Evolutionary conservation across 2,113 vertebrate species (phyloP).

Genomic region (Melanocharis versteri): DNA sequence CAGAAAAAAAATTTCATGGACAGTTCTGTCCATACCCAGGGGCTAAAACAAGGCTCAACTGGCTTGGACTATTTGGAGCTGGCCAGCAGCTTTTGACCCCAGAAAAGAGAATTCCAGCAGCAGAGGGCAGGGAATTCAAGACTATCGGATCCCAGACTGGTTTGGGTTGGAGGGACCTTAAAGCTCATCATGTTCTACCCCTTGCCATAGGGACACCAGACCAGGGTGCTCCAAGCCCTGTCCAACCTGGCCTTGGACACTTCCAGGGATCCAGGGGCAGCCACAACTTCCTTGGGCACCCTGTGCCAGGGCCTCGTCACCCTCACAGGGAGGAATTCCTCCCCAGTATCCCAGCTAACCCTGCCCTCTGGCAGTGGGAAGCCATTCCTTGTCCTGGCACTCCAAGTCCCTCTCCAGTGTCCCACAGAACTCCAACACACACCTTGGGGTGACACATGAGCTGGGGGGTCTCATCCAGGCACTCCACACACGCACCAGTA

Average conservation of each 20-base stretch:
- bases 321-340: neutral
- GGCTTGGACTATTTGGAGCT: neutral
- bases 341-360: neutral
- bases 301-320: neutral
- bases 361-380: neutral
- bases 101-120: neutral
- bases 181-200: fast-evolving
- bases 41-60: neutral
- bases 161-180: neutral
- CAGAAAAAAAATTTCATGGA: neutral
- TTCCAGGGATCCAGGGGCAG: neutral
- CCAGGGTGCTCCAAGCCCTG: fast-evolving
- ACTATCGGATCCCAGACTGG: fast-evolving
- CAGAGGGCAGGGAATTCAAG: neutral
- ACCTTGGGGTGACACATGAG: neutral
- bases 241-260: neutral
- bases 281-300: neutral
- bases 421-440: neutral
- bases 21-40: neutral
- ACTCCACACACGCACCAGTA: neutral
- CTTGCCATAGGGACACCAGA: neutral
- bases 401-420: neutral
- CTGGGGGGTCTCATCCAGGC: neutral
- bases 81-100: neutral
- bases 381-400: neutral